Evolutionary conservation across 2,113 vertebrate genomes (phyloP).

Genomic region (Megaceryle torquata): DNA sequence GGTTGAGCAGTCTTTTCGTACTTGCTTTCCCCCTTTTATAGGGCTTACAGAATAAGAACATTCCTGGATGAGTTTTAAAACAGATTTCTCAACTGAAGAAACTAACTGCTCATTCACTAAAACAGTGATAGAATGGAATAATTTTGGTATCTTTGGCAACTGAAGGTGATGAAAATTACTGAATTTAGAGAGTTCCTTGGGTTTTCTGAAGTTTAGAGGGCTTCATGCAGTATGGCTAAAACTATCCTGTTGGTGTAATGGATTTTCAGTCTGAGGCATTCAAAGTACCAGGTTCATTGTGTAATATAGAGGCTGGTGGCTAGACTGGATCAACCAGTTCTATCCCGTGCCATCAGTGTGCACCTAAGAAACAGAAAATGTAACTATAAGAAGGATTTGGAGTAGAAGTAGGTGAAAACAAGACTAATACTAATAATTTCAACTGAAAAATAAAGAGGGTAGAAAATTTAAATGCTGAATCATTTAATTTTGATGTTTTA

Average conservation of each 20-base stretch:
- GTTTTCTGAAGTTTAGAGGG: neutral
- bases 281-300: neutral
- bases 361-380: neutral
- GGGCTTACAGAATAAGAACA: neutral
- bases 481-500: neutral
- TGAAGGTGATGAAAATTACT: neutral
- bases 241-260: neutral
- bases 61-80: neutral
- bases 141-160: neutral
- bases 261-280: neutral
- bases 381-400: neutral
- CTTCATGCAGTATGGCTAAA: neutral
- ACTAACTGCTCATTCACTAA: neutral
- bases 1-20: neutral
- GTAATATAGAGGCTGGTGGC: neutral
- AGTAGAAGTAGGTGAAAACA: neutral
- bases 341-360: rapidly evolving
- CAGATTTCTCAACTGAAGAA: neutral
- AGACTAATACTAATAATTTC: neutral
- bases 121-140: neutral
- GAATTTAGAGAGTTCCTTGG: neutral
- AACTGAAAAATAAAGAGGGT: neutral
- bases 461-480: neutral
- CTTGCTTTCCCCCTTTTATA: neutral
- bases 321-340: neutral